These are phyloP conservation scores for Chaetorhynchus papuensis DNA, from an alignment of 2,113 vertebrate genomes.

Conservation along the genomic window DNA sequence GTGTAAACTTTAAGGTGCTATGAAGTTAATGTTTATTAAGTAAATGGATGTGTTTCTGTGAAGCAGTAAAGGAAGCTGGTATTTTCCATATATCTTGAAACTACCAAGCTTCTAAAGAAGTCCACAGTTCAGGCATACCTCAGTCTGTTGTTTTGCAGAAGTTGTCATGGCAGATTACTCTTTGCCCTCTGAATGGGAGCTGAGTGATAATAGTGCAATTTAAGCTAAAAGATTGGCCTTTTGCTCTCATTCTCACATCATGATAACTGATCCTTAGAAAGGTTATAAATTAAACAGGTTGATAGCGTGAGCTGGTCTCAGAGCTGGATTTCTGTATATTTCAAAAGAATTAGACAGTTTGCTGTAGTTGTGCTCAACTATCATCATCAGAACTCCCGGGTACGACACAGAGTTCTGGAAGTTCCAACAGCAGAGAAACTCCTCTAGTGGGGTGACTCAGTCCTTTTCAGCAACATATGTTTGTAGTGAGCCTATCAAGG, in stretches of 20 bases:
- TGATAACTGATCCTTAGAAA: neutral
- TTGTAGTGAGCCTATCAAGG: neutral
- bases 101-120: neutral
- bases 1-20: neutral
- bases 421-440: neutral
- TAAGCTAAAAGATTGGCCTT: slow-evolving; percentile 48
- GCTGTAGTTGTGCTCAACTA: neutral
- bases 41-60: neutral
- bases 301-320: neutral
- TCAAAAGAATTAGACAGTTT: neutral
- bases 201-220: slow-evolving; percentile 61
- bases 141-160: slow-evolving; percentile 44
- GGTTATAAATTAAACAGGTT: slow-evolving; percentile 75
- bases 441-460: neutral
- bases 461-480: neutral
- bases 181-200: slow-evolving; percentile 59
- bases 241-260: slow-evolving; percentile 53
- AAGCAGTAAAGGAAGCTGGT: neutral
- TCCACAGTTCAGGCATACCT: slow-evolving; percentile 60
- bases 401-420: neutral
- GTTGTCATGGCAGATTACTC: slow-evolving; percentile 62
- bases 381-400: neutral
- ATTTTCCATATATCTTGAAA: slow-evolving; percentile 9
- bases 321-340: neutral
- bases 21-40: slow-evolving; percentile 9